A percentile compares a stretch with the other conserved stretches of the same genome.
Evolutionary conservation across 2,113 vertebrate species (phyloP).

Genomic region (Callipepla californica): DNA sequence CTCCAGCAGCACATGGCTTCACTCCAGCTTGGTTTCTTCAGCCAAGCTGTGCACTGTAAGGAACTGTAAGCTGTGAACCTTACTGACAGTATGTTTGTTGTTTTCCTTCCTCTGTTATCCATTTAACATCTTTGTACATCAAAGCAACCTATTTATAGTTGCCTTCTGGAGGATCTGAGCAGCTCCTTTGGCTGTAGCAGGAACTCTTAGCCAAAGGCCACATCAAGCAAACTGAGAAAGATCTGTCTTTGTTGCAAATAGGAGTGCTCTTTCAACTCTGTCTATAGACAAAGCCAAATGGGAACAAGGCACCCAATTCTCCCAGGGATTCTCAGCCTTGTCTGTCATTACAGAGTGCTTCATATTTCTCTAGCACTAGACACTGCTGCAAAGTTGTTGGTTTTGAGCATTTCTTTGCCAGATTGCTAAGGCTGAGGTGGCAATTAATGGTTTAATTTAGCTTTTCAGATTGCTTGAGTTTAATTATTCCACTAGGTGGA

Average conservation of each 20-base stretch:
- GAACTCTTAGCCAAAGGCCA: not conserved
- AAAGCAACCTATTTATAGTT: not conserved
- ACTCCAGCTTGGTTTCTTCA: not conserved
- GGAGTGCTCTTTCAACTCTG: not conserved
- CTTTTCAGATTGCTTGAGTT: not conserved
- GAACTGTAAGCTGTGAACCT: accelerated
- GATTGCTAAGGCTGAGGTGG: not conserved
- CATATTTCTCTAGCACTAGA: accelerated
- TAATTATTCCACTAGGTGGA: constrained; percentile 19
- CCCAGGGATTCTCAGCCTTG: not conserved
- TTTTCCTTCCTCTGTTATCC: not conserved
- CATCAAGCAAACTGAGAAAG: not conserved
- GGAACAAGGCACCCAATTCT: not conserved
- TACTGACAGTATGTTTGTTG: not conserved
- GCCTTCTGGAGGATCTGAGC: not conserved
- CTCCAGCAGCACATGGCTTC: not conserved
- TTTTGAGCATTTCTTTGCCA: accelerated
- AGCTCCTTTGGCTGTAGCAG: not conserved
- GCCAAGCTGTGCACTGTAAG: not conserved
- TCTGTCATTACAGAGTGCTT: accelerated
- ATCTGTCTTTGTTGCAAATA: not conserved
- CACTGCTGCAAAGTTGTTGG: not conserved
- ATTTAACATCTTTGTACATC: not conserved
- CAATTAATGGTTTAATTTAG: not conserved
- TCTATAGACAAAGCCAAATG: not conserved